phyloP scores from a whole-genome alignment of 1,140 invertebrate genomes.

The Chionoecetes opilio region DNA sequence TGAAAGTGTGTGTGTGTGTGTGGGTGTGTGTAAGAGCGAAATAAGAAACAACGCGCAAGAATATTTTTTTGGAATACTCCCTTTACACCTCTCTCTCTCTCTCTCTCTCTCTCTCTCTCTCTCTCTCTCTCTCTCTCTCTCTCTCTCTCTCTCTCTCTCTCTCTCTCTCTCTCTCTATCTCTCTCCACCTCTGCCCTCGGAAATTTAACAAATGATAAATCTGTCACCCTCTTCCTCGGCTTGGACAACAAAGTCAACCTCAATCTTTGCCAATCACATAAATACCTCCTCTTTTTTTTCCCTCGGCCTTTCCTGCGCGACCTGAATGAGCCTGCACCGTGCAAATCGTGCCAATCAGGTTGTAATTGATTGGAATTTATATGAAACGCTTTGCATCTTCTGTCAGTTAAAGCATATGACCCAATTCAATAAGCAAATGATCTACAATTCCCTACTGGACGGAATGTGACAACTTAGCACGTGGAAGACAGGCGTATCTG shows the following conservation, averaged over 20 bases:
- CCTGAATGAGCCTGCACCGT: background rate
- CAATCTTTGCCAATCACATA: background rate
- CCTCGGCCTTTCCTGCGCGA: background rate
- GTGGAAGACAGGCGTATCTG: background rate
- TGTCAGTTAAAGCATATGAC: slow-evolving; percentile 45
- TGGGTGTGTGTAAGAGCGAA: too few species aligned
- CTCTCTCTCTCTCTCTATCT: background rate
- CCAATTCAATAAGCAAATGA: slow-evolving; percentile 61
- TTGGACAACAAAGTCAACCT: background rate
- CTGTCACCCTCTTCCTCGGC: background rate
- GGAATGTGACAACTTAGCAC: slow-evolving; percentile 45
- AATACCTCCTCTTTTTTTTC: background rate
- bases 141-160: background rate
- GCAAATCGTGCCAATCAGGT: background rate
- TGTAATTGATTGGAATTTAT: slow-evolving; percentile 42
- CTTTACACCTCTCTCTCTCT: background rate
- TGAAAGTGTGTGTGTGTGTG: too few species aligned
- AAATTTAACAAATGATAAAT: too few species aligned
- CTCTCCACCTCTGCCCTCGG: background rate
- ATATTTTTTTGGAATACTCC: background rate
- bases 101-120: background rate
- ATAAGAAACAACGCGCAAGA: too few species aligned
- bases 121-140: background rate
- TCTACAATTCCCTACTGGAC: slow-evolving; percentile 43
- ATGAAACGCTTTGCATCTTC: slow-evolving; percentile 30